Percentiles rank a stretch among this genome's conserved stretches.
Evolutionary conservation across 2,113 vertebrate species (phyloP).

Genomic region (Eulacestoma nigropectus): DNA sequence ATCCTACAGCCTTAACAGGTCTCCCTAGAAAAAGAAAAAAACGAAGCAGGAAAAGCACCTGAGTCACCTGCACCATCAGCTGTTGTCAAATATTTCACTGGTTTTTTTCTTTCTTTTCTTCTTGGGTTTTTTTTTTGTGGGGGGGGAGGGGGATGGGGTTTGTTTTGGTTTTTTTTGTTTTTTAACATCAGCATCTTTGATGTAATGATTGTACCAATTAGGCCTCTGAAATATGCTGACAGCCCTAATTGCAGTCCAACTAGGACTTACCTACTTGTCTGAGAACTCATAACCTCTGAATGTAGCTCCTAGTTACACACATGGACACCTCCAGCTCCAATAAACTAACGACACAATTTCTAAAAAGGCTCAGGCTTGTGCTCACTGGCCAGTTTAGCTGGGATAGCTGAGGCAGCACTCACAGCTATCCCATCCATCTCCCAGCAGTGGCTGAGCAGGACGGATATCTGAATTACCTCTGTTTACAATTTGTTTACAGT

Average conservation of each 20-base stretch:
- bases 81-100: background rate
- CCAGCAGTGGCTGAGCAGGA: background rate
- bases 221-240: background rate
- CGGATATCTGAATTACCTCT: background rate
- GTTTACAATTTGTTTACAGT: background rate
- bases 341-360: background rate
- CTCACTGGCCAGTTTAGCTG: background rate
- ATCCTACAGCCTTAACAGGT: background rate
- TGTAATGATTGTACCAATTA: background rate
- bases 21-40: background rate
- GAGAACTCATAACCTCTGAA: background rate
- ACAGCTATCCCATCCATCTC: background rate
- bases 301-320: background rate
- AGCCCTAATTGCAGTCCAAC: background rate
- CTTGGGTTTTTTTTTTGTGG: background rate
- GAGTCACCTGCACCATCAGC: background rate
- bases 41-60: background rate
- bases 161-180: background rate
- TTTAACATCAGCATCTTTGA: background rate
- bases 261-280: background rate
- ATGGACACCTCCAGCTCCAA: background rate
- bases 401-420: background rate
- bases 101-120: background rate
- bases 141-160: no score
- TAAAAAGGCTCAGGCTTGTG: background rate